Percentiles rank a stretch among this genome's conserved stretches.
Evolutionary conservation across 1,140 invertebrate genomes (phyloP).

Genomic region (Streblospio benedicti): DNA sequence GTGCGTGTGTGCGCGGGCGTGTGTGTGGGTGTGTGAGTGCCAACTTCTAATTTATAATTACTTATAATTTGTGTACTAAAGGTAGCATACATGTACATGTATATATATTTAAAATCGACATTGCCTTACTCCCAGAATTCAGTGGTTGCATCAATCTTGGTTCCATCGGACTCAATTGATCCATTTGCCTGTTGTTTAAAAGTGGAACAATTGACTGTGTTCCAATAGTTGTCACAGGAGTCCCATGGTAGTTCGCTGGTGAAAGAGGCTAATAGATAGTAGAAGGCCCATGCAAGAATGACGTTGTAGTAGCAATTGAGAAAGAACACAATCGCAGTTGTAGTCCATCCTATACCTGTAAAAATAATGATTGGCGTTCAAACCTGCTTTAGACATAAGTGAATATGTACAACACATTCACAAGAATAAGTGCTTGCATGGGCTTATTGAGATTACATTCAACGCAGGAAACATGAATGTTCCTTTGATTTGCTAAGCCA

Average conservation of each 20-base stretch:
- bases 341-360: constrained; percentile 6
- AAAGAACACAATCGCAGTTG: constrained; percentile 5
- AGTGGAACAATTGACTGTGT: constrained; percentile 64
- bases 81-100: no score
- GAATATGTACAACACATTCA: no score
- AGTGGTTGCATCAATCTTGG: constrained; percentile 65
- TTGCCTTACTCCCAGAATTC: constrained; percentile 84
- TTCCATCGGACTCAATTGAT: no score
- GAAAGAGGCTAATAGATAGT: constrained; percentile 60
- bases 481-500: no score
- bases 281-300: constrained; percentile 91
- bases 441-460: no score
- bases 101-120: no score
- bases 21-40: no score
- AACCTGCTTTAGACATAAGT: constrained; percentile 73
- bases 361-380: neutral
- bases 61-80: no score
- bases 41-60: no score
- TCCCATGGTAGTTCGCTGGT: constrained; percentile 68
- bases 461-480: no score
- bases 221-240: constrained; percentile 57
- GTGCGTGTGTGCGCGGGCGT: no score
- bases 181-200: constrained; percentile 24
- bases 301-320: constrained; percentile 73
- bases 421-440: no score